Percentiles rank a stretch among this genome's conserved stretches.
These are phyloP conservation scores for Proterorhinus semilunaris DNA, from an alignment of 2,113 vertebrate genomes.

Conservation along the genomic window DNA sequence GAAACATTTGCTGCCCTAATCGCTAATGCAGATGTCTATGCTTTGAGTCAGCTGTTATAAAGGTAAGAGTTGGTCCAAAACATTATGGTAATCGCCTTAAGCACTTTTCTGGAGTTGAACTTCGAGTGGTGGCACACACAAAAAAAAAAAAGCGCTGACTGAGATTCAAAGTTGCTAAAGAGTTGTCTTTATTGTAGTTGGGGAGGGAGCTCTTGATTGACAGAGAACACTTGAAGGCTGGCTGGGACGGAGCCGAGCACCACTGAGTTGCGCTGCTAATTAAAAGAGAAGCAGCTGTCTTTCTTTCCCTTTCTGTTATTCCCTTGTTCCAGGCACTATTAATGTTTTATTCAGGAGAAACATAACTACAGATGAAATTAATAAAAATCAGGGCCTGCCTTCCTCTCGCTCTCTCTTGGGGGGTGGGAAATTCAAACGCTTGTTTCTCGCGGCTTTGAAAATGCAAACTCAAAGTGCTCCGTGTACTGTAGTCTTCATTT, in stretches of 20 bases:
- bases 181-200: slow-evolving; percentile 59
- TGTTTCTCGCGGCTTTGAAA: slow-evolving; percentile 73
- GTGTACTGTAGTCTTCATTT: slow-evolving; percentile 74
- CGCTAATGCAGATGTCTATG: too few species aligned
- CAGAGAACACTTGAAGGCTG: slow-evolving; percentile 70
- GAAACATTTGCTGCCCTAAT: too few species aligned
- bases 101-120: slow-evolving; percentile 46
- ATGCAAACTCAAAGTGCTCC: slow-evolving; percentile 75
- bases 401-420: slow-evolving; percentile 71
- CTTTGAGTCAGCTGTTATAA: too few species aligned
- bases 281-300: slow-evolving; percentile 75
- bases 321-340: slow-evolving; percentile 75
- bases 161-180: slow-evolving; percentile 66
- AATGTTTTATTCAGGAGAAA: slow-evolving; percentile 81
- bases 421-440: slow-evolving; percentile 73
- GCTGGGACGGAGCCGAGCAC: slow-evolving; percentile 57
- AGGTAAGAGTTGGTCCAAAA: too few species aligned
- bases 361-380: slow-evolving; percentile 79
- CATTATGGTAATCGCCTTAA: slow-evolving; percentile 35
- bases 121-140: slow-evolving; percentile 24
- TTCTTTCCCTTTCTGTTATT: slow-evolving; percentile 73
- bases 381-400: slow-evolving; percentile 77
- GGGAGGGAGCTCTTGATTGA: slow-evolving; percentile 63
- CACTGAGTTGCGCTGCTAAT: slow-evolving; percentile 69
- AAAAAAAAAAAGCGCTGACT: slow-evolving; percentile 35